Evolutionary conservation across 2,888 invertebrate species (phyloP), one percentile per base, ranked within the genome.

Genomic region (Ophion ellenae): DNA sequence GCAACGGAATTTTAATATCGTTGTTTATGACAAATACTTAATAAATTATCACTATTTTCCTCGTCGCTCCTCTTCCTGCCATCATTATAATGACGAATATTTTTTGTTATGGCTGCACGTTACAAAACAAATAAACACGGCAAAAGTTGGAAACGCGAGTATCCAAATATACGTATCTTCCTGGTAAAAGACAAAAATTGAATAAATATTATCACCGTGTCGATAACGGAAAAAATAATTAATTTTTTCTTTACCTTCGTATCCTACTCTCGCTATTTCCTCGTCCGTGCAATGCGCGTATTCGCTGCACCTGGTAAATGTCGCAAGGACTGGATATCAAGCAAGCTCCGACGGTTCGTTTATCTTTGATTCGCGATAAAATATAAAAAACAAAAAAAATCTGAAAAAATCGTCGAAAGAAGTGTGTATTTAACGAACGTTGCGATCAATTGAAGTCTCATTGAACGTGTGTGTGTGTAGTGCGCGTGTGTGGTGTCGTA

Each of bases 391-490:
- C 28, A 64, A 67, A 24, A 45, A 47, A 64, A 67, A 40, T 1
- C 0, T 14, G 4, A 28, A 24, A 74, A 69, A 40, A 57, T 47
- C 24, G 40, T 57, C n/a, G 75, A 75, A 80, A 77, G 61, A 67
- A 74, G 71, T 66, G 14, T 24, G 47, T 71, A 80, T 80, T 84
- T 66, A 76, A 32, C 64, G 17, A 76, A 66, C 70, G 40, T 57
- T 32, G 47, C 66, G 45, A 67, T 59, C 32, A 84, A 83, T 73
- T 77, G 7, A 53, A 73, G 24, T 28, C 40, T 32, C 73, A 45
- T 45, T 59, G 79, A 53, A 47, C 6, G 40, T 40, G 40, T 7
- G 7, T 7, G 7, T 40, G 40, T 40, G 40, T 40, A 7, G 40
- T 32, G 40, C 40, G 9, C 40, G 40, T 40, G 40, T 73, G 66